Conservation (phyloP, 2,797 vertebrate species). For the Cryptoprocta ferox region DNA sequence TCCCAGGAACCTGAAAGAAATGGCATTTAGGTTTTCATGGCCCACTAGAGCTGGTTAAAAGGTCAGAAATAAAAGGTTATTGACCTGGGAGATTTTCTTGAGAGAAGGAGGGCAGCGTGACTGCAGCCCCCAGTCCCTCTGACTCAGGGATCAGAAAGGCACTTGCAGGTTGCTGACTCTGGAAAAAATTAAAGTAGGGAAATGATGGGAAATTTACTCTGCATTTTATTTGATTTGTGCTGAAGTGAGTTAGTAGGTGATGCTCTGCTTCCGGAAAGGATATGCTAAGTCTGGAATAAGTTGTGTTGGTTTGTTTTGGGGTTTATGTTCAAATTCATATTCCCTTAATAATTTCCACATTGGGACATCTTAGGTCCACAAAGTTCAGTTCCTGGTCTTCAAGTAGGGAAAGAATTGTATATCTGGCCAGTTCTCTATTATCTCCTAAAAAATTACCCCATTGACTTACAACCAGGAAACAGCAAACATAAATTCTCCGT, state of each 20-base stretch:
- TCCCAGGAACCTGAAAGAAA: slow-evolving; percentile 86
- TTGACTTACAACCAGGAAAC: slow-evolving; percentile 75
- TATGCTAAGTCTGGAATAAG: background rate
- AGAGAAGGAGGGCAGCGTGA: slow-evolving; percentile 70
- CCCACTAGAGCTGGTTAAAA: slow-evolving; percentile 87
- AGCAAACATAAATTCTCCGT: slow-evolving; percentile 74
- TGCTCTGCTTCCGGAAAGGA: slow-evolving; percentile 39
- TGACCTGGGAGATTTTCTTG: slow-evolving; percentile 86
- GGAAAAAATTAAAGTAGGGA: slow-evolving; percentile 77
- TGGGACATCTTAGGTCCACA: background rate
- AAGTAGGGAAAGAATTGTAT: background rate
- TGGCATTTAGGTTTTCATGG: slow-evolving; percentile 87
- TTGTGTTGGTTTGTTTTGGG: background rate
- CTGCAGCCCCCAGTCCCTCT: slow-evolving; percentile 76
- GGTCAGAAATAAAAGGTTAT: slow-evolving; percentile 88
- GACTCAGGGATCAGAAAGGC: slow-evolving; percentile 82
- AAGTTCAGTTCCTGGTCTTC: background rate
- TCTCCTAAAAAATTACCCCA: background rate
- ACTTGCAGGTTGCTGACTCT: slow-evolving; percentile 82
- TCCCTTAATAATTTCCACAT: slow-evolving; percentile 25
- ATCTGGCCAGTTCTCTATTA: background rate
- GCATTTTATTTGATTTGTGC: slow-evolving; percentile 68
- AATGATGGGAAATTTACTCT: slow-evolving; percentile 69
- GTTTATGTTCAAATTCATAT: slow-evolving; percentile 39
- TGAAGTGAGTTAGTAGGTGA: slow-evolving; percentile 72